Percentiles rank a stretch among this genome's conserved stretches.
These are phyloP conservation scores for Drosophila sucinea DNA, from an alignment of 1,140 invertebrate species.

Conservation along the genomic window DNA sequence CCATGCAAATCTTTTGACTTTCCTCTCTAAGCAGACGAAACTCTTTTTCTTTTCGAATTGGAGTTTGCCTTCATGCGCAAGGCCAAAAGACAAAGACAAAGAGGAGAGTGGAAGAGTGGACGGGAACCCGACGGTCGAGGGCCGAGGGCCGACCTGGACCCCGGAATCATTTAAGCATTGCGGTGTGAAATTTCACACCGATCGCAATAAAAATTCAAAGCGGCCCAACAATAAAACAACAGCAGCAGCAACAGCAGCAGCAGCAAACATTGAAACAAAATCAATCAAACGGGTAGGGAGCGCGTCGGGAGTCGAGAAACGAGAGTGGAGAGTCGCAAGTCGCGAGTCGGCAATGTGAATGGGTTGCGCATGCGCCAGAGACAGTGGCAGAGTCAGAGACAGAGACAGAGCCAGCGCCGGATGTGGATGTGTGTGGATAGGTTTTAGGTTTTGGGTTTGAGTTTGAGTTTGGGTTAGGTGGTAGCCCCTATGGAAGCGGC, in stretches of 20 bases:
- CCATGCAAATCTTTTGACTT: constrained; percentile 11
- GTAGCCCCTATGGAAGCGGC: not conserved
- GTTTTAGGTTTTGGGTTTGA: constrained; percentile 5
- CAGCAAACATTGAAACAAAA: constrained; percentile 66
- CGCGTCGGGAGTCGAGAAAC: constrained; percentile 18
- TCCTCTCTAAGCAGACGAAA: not conserved
- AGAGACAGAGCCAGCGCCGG: constrained; percentile 46
- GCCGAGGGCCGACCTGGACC: constrained; percentile 37
- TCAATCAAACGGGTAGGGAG: constrained; percentile 66
- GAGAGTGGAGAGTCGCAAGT: not conserved
- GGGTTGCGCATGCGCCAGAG: constrained; percentile 59
- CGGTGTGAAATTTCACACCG: constrained; percentile 83
- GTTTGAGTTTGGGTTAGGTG: not conserved
- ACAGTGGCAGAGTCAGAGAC: constrained; percentile 7
- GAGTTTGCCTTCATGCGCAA: constrained; percentile 38
- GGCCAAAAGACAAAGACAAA: constrained; percentile 40
- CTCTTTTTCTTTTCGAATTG: not conserved
- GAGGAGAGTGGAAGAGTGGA: not conserved
- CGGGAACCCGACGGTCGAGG: constrained; percentile 10
- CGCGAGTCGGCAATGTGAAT: constrained; percentile 7
- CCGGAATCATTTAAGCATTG: constrained; percentile 80
- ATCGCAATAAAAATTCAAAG: constrained; percentile 78
- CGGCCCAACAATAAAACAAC: constrained; percentile 55
- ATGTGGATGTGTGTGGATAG: constrained; percentile 70
- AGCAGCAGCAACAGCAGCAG: constrained; percentile 58